phyloP scores from a whole-genome alignment of 2,113 vertebrate genomes.

The Mastomys coucha region DNA sequence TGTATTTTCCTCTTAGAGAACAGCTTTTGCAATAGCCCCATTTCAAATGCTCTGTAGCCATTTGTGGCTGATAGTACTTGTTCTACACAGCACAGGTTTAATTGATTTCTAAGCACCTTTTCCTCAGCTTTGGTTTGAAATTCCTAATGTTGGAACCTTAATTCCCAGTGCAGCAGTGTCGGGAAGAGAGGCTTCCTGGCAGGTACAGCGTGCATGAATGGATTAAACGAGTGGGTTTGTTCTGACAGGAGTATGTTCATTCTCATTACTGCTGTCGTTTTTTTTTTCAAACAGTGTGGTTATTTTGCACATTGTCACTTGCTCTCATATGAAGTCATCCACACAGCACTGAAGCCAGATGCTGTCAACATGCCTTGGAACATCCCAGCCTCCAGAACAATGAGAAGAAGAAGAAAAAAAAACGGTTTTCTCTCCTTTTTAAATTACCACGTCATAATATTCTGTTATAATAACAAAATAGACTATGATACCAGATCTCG shows the following conservation, averaged over 20 bases:
- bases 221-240: not conserved
- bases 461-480: not conserved
- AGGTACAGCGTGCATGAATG: not conserved
- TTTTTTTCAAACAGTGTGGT: not conserved
- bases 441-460: not conserved
- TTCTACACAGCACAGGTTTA: not conserved
- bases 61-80: not conserved
- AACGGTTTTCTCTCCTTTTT: not conserved
- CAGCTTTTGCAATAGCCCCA: not conserved
- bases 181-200: not conserved
- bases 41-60: not conserved
- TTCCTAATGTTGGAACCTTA: not conserved
- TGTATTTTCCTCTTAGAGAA: not conserved
- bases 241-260: not conserved
- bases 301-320: not conserved
- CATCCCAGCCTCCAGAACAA: not conserved
- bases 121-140: not conserved
- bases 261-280: not conserved
- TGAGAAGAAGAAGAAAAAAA: not conserved
- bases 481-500: not conserved
- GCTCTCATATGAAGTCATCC: not conserved
- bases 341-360: not conserved
- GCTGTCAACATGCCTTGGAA: not conserved
- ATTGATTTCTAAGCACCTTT: not conserved
- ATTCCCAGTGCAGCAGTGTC: not conserved